Percentiles rank a stretch among this genome's conserved stretches.
These are phyloP conservation scores for Acronicta leporina DNA, from an alignment of 2,888 invertebrate genomes.

Conservation along the genomic window DNA sequence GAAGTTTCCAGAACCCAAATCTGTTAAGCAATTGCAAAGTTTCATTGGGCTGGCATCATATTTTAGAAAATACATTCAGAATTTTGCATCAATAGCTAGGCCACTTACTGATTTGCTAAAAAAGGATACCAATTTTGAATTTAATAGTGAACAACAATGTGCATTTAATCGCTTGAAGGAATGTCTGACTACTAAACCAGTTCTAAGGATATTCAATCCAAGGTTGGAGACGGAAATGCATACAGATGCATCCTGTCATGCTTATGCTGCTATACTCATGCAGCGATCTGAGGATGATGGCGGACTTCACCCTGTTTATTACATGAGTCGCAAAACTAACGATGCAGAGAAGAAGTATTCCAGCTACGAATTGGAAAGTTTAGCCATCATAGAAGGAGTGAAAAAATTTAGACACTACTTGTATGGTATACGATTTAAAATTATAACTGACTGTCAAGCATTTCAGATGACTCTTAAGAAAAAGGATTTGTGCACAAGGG, in stretches of 20 bases:
- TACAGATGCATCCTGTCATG: conserved; percentile 10
- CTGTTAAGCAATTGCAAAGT: conserved; percentile 4
- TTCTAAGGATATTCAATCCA: conserved; percentile 8
- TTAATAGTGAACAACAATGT: neutral
- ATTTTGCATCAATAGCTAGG: neutral
- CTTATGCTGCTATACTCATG: conserved; percentile 14
- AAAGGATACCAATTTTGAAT: neutral
- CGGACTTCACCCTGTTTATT: conserved; percentile 9
- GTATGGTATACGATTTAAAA: conserved; percentile 18
- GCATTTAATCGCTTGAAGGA: conserved; percentile 7
- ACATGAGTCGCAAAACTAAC: conserved; percentile 5
- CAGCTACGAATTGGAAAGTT: conserved; percentile 25
- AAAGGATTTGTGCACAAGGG: conserved; percentile 5
- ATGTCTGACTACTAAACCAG: conserved; percentile 1
- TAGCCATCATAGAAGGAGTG: conserved; percentile 15
- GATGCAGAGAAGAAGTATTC: conserved; percentile 10
- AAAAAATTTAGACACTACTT: conserved; percentile 25
- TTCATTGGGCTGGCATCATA: conserved; percentile 2
- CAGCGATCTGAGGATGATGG: conserved; percentile 7
- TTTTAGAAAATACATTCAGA: conserved; percentile 7
- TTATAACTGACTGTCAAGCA: conserved; percentile 23
- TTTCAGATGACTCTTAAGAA: conserved; percentile 13
- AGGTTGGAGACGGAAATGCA: conserved; percentile 5
- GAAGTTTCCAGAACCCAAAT: conserved; percentile 1
- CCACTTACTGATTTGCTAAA: conserved; percentile 4